Conservation (phyloP, 92 coral and sea anemone species). For the Epizoanthus stellaris region DNA sequence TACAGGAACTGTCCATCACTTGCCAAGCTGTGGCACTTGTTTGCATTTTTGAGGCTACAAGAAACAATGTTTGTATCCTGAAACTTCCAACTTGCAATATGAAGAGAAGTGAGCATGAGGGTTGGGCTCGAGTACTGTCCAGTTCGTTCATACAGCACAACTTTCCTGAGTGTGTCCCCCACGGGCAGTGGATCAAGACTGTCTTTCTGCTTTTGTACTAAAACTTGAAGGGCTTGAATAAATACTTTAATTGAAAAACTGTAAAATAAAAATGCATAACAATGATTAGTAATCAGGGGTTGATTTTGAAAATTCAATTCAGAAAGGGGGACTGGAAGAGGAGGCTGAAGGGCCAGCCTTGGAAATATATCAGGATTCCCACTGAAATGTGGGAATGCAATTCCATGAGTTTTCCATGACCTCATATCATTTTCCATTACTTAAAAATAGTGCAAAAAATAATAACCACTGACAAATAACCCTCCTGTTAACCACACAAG, state of each 20-base stretch:
- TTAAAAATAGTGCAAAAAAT: too few species aligned
- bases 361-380: neutral
- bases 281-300: neutral
- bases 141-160: slow-evolving; percentile 67
- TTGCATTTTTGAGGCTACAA: slow-evolving; percentile 32
- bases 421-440: too few species aligned
- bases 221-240: slow-evolving; percentile 72
- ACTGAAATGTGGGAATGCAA: too few species aligned
- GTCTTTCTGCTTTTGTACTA: slow-evolving; percentile 62
- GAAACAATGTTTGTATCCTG: slow-evolving; percentile 40
- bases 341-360: neutral
- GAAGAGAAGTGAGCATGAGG: slow-evolving; percentile 77
- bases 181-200: slow-evolving; percentile 62
- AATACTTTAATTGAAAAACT: slow-evolving; percentile 87
- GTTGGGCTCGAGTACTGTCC: slow-evolving; percentile 70
- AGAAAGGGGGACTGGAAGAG: neutral
- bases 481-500: too few species aligned
- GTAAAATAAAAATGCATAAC: slow-evolving; percentile 26
- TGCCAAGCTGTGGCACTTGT: slow-evolving; percentile 69
- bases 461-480: too few species aligned
- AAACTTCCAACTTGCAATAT: slow-evolving; percentile 73
- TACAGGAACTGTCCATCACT: slow-evolving; percentile 90
- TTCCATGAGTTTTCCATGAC: too few species aligned
- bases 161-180: slow-evolving; percentile 58
- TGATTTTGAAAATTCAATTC: neutral